These are phyloP conservation scores for Drosophila sulfurigaster DNA, from an alignment of 1,140 invertebrate species.

Conservation along the genomic window DNA sequence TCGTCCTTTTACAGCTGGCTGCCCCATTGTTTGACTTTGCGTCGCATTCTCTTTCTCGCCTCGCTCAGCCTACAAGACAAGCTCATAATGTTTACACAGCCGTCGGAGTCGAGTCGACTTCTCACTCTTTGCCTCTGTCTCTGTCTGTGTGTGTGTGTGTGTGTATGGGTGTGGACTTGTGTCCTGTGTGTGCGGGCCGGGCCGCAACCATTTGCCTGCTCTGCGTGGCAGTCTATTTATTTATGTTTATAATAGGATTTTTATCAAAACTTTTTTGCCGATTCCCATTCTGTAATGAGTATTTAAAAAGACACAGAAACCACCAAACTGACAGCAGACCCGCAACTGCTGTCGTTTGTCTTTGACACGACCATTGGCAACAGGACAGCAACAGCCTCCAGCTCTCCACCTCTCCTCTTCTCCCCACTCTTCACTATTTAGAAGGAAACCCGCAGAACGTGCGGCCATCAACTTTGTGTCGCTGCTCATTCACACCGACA, in stretches of 20 bases:
- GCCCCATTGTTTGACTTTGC: slow-evolving; percentile 80
- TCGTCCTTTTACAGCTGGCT: slow-evolving; percentile 71
- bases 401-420: background rate
- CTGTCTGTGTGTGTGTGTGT: slow-evolving; percentile 25
- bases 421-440: background rate
- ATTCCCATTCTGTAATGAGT: slow-evolving; percentile 79
- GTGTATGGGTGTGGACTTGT: slow-evolving; percentile 21
- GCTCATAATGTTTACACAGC: slow-evolving; percentile 75
- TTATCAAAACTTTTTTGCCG: slow-evolving; percentile 76
- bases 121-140: slow-evolving; percentile 11
- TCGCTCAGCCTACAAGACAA: slow-evolving; percentile 39
- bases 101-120: slow-evolving; percentile 1
- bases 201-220: slow-evolving; percentile 27
- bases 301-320: slow-evolving; percentile 73
- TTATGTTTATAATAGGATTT: slow-evolving; percentile 83
- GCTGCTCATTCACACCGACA: slow-evolving; percentile 39
- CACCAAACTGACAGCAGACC: slow-evolving; percentile 42
- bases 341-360: slow-evolving; percentile 67
- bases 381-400: slow-evolving; percentile 3
- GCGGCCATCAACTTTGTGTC: slow-evolving; percentile 48
- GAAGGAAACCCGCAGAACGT: slow-evolving; percentile 22
- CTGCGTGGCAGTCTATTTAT: slow-evolving; percentile 70
- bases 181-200: slow-evolving; percentile 40
- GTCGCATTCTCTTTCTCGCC: slow-evolving; percentile 40
- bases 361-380: slow-evolving; percentile 60